phyloP scores from a whole-genome alignment of 2,888 invertebrate species.

The Antheraea yamamai region DNA sequence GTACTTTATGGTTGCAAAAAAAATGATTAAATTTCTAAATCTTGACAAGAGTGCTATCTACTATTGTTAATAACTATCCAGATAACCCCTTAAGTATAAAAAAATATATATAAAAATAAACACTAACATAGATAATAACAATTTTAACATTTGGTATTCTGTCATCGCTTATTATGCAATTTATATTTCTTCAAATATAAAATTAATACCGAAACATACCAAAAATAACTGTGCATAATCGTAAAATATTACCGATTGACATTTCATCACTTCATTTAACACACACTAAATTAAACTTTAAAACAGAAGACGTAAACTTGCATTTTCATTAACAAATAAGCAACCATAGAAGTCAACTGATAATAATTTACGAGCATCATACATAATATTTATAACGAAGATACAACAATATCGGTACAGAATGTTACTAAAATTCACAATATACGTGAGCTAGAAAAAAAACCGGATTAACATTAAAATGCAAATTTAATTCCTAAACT shows the following conservation, averaged over 20 bases:
- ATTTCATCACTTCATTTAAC: conserved; percentile 24
- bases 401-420: neutral
- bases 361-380: neutral
- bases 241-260: conserved; percentile 28
- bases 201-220: neutral
- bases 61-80: too few species aligned
- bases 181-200: neutral
- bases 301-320: neutral
- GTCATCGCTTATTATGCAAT: neutral
- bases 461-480: neutral
- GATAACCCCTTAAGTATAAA: too few species aligned
- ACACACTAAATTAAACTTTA: neutral
- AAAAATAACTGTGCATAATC: conserved; percentile 23
- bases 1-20: too few species aligned
- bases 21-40: too few species aligned
- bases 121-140: neutral
- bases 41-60: too few species aligned
- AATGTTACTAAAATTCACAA: neutral
- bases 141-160: neutral
- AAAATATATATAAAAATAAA: too few species aligned
- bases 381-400: neutral
- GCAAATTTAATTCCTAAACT: neutral
- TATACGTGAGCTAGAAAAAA: neutral
- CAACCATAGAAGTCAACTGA: neutral
- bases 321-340: neutral